Base-by-base conservation (phyloP, 2,797 vertebrate species). In the Loriculus beryllinus region DNA sequence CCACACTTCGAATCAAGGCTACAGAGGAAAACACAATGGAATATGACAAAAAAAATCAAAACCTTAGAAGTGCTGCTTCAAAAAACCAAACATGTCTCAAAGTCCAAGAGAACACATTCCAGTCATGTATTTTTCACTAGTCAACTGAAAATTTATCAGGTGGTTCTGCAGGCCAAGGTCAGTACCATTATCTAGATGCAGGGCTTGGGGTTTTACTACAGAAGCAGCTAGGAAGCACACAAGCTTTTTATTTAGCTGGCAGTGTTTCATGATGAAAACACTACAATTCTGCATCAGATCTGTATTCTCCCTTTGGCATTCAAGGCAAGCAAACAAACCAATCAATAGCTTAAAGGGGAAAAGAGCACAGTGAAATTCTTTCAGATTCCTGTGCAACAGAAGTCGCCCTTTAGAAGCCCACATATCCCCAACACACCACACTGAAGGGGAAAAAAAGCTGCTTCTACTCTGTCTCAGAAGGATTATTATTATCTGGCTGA, bases 341-440 rank as follows among this genome's bases (percentile, higher is more conserved):
- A 70, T 65, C 63, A 59, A n/a, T 21, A 48, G 10, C 62, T 91
- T 62, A 37, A 37, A 79, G 51, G 52, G 33, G n/a, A 90, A 83
- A 13, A 74, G 20, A 74, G 7, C 1, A 48, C 12, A 40, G 19
- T 29, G 31, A 79, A 68, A 40, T 40, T 40, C 37, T 65, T 75
- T 54, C 78, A 76, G 25, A 14, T 6, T 84, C 56, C 45, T 43
- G 21, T 48, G 40, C 35, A 78, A 31, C 22, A 65, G 28, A 31
- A 74, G 23, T 35, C 31, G 51, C 28, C 31, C 16, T 47, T 54
- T 13, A 25, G 5, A 51, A 63, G 13, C 33, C 45, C 39, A 68
- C 25, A 68, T 4, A 59, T 28, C 1, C 7, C 2, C 13, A 57
- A 17, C 56, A 23, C 2, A 10, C 12, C 10, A 7, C 5, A 6